Base-by-base conservation (phyloP, 30 jellyfish, hydroid and myxozoan species). In the Chironex yamaguchii region DNA sequence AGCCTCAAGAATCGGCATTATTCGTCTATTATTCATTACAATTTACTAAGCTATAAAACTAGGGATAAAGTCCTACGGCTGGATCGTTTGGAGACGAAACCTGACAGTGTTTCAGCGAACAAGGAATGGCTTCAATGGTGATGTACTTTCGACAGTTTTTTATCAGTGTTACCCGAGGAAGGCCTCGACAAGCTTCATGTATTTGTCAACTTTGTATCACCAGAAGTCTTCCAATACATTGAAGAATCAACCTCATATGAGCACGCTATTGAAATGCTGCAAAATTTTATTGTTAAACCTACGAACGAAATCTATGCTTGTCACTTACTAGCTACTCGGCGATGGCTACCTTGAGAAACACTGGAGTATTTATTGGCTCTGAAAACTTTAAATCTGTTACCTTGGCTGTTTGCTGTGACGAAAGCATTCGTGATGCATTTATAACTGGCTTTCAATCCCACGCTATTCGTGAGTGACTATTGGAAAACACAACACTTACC, bases 1-100 rank as follows among this genome's bases (percentile, higher is more conserved):
- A n/a, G n/a, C n/a, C n/a, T n/a, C n/a, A n/a, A n/a, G n/a, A n/a
- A n/a, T n/a, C n/a, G n/a, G n/a, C n/a, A n/a, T n/a, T n/a, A n/a
- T n/a, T n/a, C n/a, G n/a, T n/a, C n/a, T n/a, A n/a, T n/a, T n/a
- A n/a, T n/a, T n/a, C n/a, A n/a, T n/a, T n/a, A n/a, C n/a, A n/a
- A n/a, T n/a, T n/a, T n/a, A n/a, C n/a, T n/a, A n/a, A n/a, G n/a
- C n/a, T n/a, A n/a, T n/a, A n/a, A n/a, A n/a, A n/a, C n/a, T n/a
- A n/a, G n/a, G 69, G 87, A 74, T 74, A 74, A 24, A 74, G 62
- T 74, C 79, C 32, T 74, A 23, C 25, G 53, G 33, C 87, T 82
- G 24, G 85, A 74, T 48, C 49, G 87, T 36, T 51, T 74, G 24
- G 82, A 74, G 24, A 74, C 87, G 23, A 52, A 20, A 23, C 87